A percentile compares a stretch with the other conserved stretches of the same genome.
These are phyloP conservation scores for Ridgeia piscesae DNA, from an alignment of 1,140 invertebrate genomes.

Conservation along the genomic window DNA sequence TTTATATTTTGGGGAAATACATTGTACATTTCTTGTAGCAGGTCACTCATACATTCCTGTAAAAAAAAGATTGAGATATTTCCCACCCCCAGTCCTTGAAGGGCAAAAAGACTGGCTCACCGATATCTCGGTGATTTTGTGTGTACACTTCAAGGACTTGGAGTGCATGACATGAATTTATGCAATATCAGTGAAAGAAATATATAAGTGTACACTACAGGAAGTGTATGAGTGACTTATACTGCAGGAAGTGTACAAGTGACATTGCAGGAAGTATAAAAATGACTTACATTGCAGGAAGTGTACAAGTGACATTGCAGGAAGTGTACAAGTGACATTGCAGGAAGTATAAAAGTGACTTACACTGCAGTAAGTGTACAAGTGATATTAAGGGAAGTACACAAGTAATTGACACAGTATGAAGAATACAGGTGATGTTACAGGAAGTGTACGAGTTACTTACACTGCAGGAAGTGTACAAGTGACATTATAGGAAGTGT, in stretches of 20 bases:
- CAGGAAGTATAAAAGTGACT: background rate
- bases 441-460: slow-evolving; percentile 42
- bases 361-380: background rate
- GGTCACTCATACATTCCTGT: too few relatives aligned
- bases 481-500: background rate
- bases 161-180: too few relatives aligned
- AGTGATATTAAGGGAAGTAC: background rate
- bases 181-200: too few relatives aligned
- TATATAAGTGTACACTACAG: too few relatives aligned
- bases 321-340: too few relatives aligned
- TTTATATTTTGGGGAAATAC: background rate
- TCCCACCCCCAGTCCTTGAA: too few relatives aligned
- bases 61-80: too few relatives aligned
- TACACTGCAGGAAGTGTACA: slow-evolving; percentile 84
- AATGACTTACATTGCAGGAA: background rate
- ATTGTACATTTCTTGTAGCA: background rate
- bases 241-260: background rate
- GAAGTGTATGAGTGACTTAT: background rate
- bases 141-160: too few relatives aligned
- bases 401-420: background rate
- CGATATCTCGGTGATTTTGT: too few relatives aligned
- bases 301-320: background rate
- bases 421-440: too few relatives aligned
- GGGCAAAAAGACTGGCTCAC: too few relatives aligned
- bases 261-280: background rate